phyloP scores from a whole-genome alignment of 1,140 invertebrate genomes.

The Druon quercuslanigerum region DNA sequence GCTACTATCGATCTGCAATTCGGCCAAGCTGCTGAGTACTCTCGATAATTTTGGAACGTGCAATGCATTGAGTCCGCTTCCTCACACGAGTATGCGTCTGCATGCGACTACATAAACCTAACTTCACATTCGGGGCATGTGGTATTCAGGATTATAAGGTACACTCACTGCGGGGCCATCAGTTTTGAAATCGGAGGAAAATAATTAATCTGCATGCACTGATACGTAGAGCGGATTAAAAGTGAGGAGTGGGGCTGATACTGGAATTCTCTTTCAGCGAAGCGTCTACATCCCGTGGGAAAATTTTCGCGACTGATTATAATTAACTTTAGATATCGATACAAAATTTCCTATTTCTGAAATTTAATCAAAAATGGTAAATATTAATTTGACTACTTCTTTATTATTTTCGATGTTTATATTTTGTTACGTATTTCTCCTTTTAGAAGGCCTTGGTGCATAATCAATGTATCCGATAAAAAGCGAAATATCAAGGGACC shows the following conservation, averaged over 20 bases:
- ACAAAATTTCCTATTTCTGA: too few species aligned
- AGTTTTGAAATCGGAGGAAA: conserved; percentile 1
- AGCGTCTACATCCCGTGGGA: too few species aligned
- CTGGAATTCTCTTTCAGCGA: too few species aligned
- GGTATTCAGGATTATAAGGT: conserved; percentile 54
- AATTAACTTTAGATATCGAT: too few species aligned
- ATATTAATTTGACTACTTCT: too few species aligned
- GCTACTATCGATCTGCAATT: conserved; percentile 39
- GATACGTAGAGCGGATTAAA: background rate
- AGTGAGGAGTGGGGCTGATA: background rate
- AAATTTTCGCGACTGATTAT: too few species aligned
- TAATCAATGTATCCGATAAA: too few species aligned
- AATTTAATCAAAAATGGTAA: too few species aligned
- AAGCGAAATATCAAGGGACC: too few species aligned
- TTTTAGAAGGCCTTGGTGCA: too few species aligned
- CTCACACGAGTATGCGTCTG: conserved; percentile 47
- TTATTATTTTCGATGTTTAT: too few species aligned
- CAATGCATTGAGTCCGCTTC: conserved; percentile 62
- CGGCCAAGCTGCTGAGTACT: conserved; percentile 64
- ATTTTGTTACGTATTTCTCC: too few species aligned
- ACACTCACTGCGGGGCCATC: conserved; percentile 40
- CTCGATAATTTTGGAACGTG: conserved; percentile 67
- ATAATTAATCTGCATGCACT: background rate
- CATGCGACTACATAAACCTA: conserved; percentile 61
- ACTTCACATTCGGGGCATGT: conserved; percentile 56